Base-by-base conservation (phyloP, 2,888 invertebrate genomes). In the Troides helena region DNA sequence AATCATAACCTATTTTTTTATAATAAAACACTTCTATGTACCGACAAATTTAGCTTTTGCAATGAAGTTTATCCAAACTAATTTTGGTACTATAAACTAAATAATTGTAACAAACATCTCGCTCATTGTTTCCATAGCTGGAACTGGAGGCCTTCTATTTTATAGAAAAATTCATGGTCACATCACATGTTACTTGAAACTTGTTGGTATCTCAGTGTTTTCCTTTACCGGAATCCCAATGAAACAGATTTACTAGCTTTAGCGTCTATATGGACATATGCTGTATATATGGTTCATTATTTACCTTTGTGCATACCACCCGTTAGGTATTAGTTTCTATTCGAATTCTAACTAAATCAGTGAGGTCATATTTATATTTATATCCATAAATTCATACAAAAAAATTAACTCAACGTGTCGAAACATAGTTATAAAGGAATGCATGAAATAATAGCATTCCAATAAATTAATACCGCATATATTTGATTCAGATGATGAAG, bases 391-490 rank as follows among this genome's bases (percentile, higher is more conserved):
- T 18, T 12, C 18, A 50, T 18, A 50, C 14, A 50, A 50, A 50
- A 50, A 46, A 57, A 57, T 21, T 8, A 0, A 57, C 17, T 59
- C 59, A 59, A 59, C 30, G 59, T 59, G 10, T 30, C 14, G 23
- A 30, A 58, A 58, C 23, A 58, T 58, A n/a, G 25, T 58, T 58
- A 58, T 25, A 58, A 58, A 21, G 25, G 25, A 58, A 58, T 58
- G 12, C 25, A 58, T 25, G 8, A 58, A 58, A 30, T 30, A 59
- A 59, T 59, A 30, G 30, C 12, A 59, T 23, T 25, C 59, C 23
- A 39, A 30, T n/a, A 56, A 39, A 65, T 43, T 4, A 43, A 43
- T 58, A 56, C 8, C 50, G 17, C 43, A 18, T 18, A 17, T 50
- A 50, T 50, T 17, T 50, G 18, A 50, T 50, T 50, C 14, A 50